A percentile compares a stretch with the other conserved stretches of the same genome.
These are phyloP conservation scores for Mesochorus sp. DNA, from an alignment of 2,888 invertebrate species.

Conservation along the genomic window DNA sequence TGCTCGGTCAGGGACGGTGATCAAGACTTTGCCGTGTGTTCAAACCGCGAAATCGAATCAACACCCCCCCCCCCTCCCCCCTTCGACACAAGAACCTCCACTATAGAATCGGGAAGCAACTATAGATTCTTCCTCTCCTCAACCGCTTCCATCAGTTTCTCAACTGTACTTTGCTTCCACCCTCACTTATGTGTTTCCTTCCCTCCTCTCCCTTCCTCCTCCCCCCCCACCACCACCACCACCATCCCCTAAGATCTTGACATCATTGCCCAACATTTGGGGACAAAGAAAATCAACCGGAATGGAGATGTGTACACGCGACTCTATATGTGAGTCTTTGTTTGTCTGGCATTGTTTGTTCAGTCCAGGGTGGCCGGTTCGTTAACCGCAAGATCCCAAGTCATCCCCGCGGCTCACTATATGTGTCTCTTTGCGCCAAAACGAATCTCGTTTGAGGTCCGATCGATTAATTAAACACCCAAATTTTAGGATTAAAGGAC, in stretches of 20 bases:
- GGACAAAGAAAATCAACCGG: slow-evolving; percentile 47
- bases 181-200: slow-evolving; percentile 23
- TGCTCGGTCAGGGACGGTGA: slow-evolving; percentile 55
- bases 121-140: slow-evolving; percentile 2
- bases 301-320: not conserved
- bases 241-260: slow-evolving; percentile 15
- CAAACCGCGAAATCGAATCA: slow-evolving; percentile 61
- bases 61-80: slow-evolving; percentile 38
- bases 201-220: no score
- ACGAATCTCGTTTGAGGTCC: slow-evolving; percentile 16
- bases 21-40: slow-evolving; percentile 62
- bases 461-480: slow-evolving; percentile 29
- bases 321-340: not conserved
- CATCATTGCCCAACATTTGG: slow-evolving; percentile 43
- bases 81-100: slow-evolving; percentile 20
- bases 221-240: no score
- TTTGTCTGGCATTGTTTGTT: slow-evolving; percentile 14
- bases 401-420: not conserved
- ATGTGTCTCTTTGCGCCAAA: not conserved
- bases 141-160: slow-evolving; percentile 11
- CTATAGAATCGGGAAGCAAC: slow-evolving; percentile 11
- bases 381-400: slow-evolving; percentile 40
- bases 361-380: slow-evolving; percentile 20
- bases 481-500: no score
- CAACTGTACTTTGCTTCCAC: not conserved